Percentiles rank a stretch among this genome's conserved stretches.
phyloP scores from a whole-genome alignment of 2,113 vertebrate species.

The Gorsachius goisagi region DNA sequence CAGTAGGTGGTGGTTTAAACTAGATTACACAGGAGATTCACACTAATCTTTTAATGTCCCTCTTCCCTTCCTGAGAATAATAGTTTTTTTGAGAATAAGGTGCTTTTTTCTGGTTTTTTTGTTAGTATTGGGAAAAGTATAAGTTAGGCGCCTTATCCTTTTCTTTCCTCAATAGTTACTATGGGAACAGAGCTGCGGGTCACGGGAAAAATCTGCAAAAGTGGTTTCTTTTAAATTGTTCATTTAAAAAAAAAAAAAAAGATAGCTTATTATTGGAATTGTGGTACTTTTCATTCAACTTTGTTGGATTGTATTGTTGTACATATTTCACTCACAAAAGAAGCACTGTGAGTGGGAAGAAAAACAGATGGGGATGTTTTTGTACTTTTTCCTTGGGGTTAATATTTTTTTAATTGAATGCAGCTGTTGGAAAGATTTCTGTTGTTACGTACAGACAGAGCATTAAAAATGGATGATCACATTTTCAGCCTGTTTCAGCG shows the following conservation, averaged over 20 bases:
- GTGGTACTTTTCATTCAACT: slow-evolving; percentile 51
- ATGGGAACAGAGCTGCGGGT: slow-evolving; percentile 55
- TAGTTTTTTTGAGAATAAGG: slow-evolving; percentile 46
- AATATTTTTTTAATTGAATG: slow-evolving; percentile 75
- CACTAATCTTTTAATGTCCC: slow-evolving; percentile 62
- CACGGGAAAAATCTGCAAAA: slow-evolving; percentile 57
- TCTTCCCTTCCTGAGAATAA: slow-evolving; percentile 49
- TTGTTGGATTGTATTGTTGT: slow-evolving; percentile 36
- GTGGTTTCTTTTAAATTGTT: slow-evolving; percentile 47
- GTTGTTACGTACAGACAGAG: slow-evolving; percentile 16
- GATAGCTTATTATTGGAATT: slow-evolving; percentile 45
- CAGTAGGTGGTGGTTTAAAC: slow-evolving; percentile 58
- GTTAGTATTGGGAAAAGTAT: slow-evolving; percentile 28
- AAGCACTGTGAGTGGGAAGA: slow-evolving; percentile 51
- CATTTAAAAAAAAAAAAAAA: slow-evolving; percentile 27
- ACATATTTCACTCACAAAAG: slow-evolving; percentile 41
- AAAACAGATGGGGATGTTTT: slow-evolving; percentile 56
- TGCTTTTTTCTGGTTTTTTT: slow-evolving; percentile 19
- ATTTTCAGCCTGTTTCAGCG: slow-evolving; percentile 36
- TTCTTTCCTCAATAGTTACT: slow-evolving; percentile 62
- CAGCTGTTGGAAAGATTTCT: slow-evolving; percentile 64
- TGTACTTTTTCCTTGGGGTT: slow-evolving; percentile 63
- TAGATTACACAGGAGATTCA: slow-evolving; percentile 60
- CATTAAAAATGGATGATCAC: slow-evolving; percentile 52
- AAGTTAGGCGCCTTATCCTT: slow-evolving; percentile 41